phyloP scores from a whole-genome alignment of 2,797 vertebrate genomes.

The Molothrus aeneus region DNA sequence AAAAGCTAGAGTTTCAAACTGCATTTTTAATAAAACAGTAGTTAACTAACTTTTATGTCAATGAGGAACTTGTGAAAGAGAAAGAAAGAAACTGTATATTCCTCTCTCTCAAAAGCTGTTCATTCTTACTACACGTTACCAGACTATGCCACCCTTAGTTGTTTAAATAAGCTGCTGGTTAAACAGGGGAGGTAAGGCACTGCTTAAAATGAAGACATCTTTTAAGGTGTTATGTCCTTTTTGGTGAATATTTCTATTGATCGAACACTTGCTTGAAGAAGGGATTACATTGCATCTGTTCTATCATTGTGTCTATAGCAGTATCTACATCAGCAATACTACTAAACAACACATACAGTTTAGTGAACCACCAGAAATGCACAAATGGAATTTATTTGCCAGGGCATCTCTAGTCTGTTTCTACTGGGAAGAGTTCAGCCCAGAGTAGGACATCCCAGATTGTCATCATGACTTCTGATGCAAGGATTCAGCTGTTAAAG shows the following conservation, averaged over 20 bases:
- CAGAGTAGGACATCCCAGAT: not conserved
- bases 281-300: not conserved
- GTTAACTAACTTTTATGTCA: not conserved
- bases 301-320: not conserved
- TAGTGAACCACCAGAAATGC: not conserved
- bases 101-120: not conserved
- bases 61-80: not conserved
- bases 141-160: not conserved
- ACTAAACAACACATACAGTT: not conserved
- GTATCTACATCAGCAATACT: not conserved
- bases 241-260: not conserved
- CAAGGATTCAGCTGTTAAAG: not conserved
- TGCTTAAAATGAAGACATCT: not conserved
- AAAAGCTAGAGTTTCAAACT: not conserved
- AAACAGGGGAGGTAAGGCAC: not conserved
- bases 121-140: rapidly evolving
- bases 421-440: not conserved
- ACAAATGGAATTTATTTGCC: not conserved
- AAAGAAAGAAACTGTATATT: not conserved
- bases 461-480: not conserved
- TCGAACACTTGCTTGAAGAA: not conserved
- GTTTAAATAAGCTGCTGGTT: not conserved
- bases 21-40: not conserved
- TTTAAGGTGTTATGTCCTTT: not conserved
- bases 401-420: not conserved